A percentile compares a stretch with the other conserved stretches of the same genome.
These are phyloP conservation scores for Chromobotia macracanthus DNA, from an alignment of 2,797 vertebrate genomes.

Conservation along the genomic window DNA sequence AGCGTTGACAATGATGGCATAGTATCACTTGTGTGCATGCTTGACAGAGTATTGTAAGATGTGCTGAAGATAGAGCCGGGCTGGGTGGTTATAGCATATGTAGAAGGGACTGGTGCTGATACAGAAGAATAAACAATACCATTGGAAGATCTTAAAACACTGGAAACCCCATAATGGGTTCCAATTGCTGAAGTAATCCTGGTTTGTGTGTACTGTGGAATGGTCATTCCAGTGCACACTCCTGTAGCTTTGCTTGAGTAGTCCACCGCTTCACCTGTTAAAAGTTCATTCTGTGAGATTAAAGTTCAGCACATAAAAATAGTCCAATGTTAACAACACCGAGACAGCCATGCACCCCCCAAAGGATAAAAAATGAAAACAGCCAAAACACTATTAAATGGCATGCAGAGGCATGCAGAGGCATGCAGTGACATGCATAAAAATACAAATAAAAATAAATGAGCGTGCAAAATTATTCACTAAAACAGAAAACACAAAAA, in stretches of 20 bases:
- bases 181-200: slow-evolving; percentile 82
- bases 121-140: slow-evolving; percentile 98
- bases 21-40: slow-evolving; percentile 87
- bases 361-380: slow-evolving; percentile 66
- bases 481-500: slow-evolving; percentile 55
- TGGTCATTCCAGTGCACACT: slow-evolving; percentile 85
- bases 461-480: slow-evolving; percentile 71
- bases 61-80: slow-evolving; percentile 98
- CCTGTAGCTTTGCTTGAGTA: slow-evolving; percentile 94
- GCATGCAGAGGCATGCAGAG: slow-evolving; percentile 90
- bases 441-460: slow-evolving; percentile 67
- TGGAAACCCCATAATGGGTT: slow-evolving; percentile 86
- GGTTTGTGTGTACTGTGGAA: slow-evolving; percentile 93
- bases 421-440: slow-evolving; percentile 88
- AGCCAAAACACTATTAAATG: slow-evolving; percentile 74
- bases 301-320: slow-evolving; percentile 81
- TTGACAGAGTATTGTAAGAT: slow-evolving; percentile 84
- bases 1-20: slow-evolving; percentile 87
- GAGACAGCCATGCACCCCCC: slow-evolving; percentile 79
- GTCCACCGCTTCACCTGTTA: slow-evolving; percentile 99
- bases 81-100: slow-evolving; percentile 97
- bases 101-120: slow-evolving; percentile 91
- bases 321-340: slow-evolving; percentile 62
- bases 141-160: slow-evolving; percentile 92
- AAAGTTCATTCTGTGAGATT: slow-evolving; percentile 84